Percentiles rank a stretch among this genome's conserved stretches.
phyloP scores from a whole-genome alignment of 2,797 vertebrate species.

The Sebastes nivosus region DNA sequence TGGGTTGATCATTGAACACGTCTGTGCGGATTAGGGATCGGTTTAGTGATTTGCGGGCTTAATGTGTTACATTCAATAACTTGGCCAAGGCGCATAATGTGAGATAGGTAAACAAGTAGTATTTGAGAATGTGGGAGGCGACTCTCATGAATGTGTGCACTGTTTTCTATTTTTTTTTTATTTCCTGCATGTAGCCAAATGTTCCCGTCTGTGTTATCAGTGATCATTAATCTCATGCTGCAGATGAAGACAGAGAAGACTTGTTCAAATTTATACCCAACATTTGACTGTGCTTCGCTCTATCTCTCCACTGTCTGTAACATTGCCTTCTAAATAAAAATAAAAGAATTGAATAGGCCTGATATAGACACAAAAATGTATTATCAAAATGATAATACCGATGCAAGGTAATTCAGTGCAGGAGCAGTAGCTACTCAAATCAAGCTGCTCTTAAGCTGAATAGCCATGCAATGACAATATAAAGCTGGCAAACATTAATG shows the following conservation, averaged over 20 bases:
- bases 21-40: conserved; percentile 63
- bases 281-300: neutral
- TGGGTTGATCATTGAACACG: conserved; percentile 81
- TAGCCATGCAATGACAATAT: neutral
- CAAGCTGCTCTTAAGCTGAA: neutral
- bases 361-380: too few relatives aligned
- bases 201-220: conserved; percentile 33
- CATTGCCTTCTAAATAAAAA: neutral
- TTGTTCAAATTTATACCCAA: neutral
- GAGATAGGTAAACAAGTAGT: conserved; percentile 72
- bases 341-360: too few relatives aligned
- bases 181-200: conserved; percentile 1
- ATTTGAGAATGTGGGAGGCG: conserved; percentile 56
- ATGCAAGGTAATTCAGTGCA: neutral
- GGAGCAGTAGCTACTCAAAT: neutral
- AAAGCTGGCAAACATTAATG: neutral
- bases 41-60: conserved; percentile 74
- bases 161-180: conserved; percentile 6
- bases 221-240: conserved; percentile 27
- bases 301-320: neutral
- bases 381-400: neutral
- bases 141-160: conserved; percentile 40
- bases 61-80: conserved; percentile 78
- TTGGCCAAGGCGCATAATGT: conserved; percentile 33
- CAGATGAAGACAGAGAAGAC: conserved; percentile 21